Evolutionary conservation across 2,113 vertebrate genomes (phyloP), one percentile per base, ranked within the genome.

Genomic region (Lamprotornis superbus): DNA sequence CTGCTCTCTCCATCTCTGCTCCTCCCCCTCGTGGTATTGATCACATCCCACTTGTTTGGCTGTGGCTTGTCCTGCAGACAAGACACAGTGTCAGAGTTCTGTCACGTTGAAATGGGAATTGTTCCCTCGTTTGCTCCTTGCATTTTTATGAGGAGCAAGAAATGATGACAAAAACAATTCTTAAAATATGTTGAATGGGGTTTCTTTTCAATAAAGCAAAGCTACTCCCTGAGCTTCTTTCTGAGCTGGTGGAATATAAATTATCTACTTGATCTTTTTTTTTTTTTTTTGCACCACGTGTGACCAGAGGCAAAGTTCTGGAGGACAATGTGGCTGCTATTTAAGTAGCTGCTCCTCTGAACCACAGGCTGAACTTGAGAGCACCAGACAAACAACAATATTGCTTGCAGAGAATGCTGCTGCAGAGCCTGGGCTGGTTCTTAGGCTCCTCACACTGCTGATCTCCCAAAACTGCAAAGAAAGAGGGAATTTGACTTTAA

Each of bases 261-360:
- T 63, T 37, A 35, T 87, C 80, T 63, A 1, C 52, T 93, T 52
- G 44, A 60, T 68, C 6, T 1, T 22, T 37, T 65, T 35, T 19
- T 1, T 22, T 37, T 65, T 35, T 19, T 61, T 82, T 59, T 49
- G 12, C 57, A 75, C 89, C 89, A 64, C 25, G 69, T 81, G 68
- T 92, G 59, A 87, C 94, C 83, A 60, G 81, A 92, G 94, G 93
- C 73, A 0, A 89, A 40, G 65, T 89, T 84, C 69, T 95, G 73
- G 67, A 87, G 89, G 86, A 89, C 95, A 96, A 84, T 95, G 94
- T 75, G 77, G 70, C 31, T 89, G 81, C 91, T 87, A 40, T 12
- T 87, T 65, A 94, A 90, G 89, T 83, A 91, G 93, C 87, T 94
- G 80, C 70, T 91, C 5, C 81, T 94, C 74, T 31, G 83, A 93